Conservation (phyloP, 2,888 invertebrate species). For the Galerucella pusilla region DNA sequence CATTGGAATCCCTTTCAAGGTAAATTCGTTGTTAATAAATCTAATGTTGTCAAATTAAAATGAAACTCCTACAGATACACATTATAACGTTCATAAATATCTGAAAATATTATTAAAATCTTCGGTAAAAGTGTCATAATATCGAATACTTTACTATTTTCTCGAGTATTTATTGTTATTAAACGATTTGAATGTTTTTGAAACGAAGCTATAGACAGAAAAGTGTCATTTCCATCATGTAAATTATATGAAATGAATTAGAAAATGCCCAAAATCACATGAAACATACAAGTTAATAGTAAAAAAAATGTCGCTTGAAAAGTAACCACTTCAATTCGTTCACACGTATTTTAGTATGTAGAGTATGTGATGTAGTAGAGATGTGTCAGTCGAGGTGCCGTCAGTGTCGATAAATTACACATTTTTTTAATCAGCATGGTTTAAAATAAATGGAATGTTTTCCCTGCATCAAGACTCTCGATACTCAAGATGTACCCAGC, state of each 20-base stretch:
- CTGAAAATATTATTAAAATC: not conserved
- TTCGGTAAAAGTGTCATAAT: conserved; percentile 1
- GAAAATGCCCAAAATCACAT: conserved; percentile 1
- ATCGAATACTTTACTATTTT: not conserved
- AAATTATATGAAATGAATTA: not conserved
- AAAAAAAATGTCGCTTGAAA: not conserved
- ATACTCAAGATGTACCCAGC: not conserved
- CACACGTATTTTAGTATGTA: not conserved
- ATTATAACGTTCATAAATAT: not conserved
- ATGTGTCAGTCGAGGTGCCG: not conserved
- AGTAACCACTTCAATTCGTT: conserved; percentile 7
- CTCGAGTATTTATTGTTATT: not conserved
- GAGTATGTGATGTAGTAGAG: too few species aligned
- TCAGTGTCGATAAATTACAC: not conserved
- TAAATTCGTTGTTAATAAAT: too few species aligned
- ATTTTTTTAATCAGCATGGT: conserved; percentile 17
- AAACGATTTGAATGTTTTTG: not conserved
- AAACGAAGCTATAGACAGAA: conserved; percentile 5
- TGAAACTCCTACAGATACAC: conserved; percentile 1
- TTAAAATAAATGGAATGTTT: not conserved
- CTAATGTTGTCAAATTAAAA: not conserved
- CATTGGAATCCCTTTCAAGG: too few species aligned
- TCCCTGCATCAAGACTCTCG: not conserved
- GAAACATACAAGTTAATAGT: not conserved
- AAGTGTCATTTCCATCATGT: not conserved